Conservation (phyloP, 2,888 invertebrate species). For the Leucoptera coffeella region DNA sequence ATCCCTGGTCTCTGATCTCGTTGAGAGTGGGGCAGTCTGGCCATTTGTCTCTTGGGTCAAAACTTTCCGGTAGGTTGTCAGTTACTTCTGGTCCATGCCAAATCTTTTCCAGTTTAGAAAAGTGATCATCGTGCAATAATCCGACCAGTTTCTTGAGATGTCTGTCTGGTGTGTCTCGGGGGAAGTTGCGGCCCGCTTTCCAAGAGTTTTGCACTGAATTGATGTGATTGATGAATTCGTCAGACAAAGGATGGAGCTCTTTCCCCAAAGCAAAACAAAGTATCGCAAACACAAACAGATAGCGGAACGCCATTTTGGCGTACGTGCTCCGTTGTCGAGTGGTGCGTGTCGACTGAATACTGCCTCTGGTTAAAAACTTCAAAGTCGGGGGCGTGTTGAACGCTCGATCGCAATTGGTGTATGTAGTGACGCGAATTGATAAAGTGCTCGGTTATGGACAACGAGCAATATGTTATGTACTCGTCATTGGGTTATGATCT, state of each 20-base stretch:
- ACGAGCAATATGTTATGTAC: too few relatives aligned
- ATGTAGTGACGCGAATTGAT: too few relatives aligned
- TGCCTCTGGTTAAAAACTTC: too few relatives aligned
- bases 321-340: too few relatives aligned
- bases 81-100: conserved; percentile 22
- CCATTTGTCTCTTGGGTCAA: conserved; percentile 79
- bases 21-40: conserved; percentile 78
- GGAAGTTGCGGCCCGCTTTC: conserved; percentile 77
- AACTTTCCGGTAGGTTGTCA: conserved; percentile 61
- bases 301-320: too few relatives aligned
- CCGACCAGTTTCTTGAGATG: conserved; percentile 68
- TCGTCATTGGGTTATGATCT: too few relatives aligned
- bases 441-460: too few relatives aligned
- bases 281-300: too few relatives aligned
- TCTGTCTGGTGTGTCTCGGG: conserved; percentile 44
- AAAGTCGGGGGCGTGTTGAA: too few relatives aligned
- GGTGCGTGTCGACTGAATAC: too few relatives aligned
- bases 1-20: conserved; percentile 80
- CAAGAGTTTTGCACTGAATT: conserved; percentile 64
- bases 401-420: too few relatives aligned
- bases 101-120: conserved; percentile 35
- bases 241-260: conserved; percentile 53
- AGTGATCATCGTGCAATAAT: conserved; percentile 54
- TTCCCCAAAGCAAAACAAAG: too few relatives aligned
- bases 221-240: conserved; percentile 65